phyloP scores from a whole-genome alignment of 2,888 invertebrate genomes.

The Anodontia alba region DNA sequence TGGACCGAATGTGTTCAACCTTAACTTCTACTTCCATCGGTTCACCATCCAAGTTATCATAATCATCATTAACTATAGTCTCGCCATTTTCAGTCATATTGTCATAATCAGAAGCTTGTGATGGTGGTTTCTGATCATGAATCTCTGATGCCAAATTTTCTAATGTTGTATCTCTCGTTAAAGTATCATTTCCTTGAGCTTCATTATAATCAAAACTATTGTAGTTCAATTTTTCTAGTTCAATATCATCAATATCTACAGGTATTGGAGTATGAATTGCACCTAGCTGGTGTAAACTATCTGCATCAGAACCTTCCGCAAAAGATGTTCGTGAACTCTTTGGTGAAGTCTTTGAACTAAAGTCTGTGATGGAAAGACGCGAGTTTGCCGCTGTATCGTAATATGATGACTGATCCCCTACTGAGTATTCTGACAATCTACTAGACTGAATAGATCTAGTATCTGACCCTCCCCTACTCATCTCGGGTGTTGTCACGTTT shows the following conservation, averaged over 20 bases:
- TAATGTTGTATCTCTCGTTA: conserved; percentile 67
- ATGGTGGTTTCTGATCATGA: conserved; percentile 65
- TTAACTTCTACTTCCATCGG: conserved; percentile 49
- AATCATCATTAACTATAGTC: conserved; percentile 43
- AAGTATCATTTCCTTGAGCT: conserved; percentile 29
- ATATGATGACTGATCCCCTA: conserved; percentile 76
- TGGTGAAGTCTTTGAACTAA: conserved; percentile 74
- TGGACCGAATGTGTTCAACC: conserved; percentile 47
- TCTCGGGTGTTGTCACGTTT: conserved; percentile 64
- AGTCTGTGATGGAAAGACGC: conserved; percentile 75
- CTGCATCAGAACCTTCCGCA: conserved; percentile 78
- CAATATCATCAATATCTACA: conserved; percentile 46
- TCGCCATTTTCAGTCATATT: conserved; percentile 67
- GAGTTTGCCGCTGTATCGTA: conserved; percentile 82
- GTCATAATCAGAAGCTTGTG: conserved; percentile 78
- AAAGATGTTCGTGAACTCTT: conserved; percentile 82
- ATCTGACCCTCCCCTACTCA: conserved; percentile 64
- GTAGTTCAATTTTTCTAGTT: conserved; percentile 45
- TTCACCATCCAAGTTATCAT: conserved; percentile 42
- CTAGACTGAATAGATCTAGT: conserved; percentile 73
- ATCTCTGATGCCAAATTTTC: conserved; percentile 63
- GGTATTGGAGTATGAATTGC: conserved; percentile 56
- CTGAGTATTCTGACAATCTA: conserved; percentile 75
- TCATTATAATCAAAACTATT: conserved; percentile 30
- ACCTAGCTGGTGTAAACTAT: conserved; percentile 62